phyloP scores from a whole-genome alignment of 2,797 vertebrate species.

The Sebastolobus altivelis region DNA sequence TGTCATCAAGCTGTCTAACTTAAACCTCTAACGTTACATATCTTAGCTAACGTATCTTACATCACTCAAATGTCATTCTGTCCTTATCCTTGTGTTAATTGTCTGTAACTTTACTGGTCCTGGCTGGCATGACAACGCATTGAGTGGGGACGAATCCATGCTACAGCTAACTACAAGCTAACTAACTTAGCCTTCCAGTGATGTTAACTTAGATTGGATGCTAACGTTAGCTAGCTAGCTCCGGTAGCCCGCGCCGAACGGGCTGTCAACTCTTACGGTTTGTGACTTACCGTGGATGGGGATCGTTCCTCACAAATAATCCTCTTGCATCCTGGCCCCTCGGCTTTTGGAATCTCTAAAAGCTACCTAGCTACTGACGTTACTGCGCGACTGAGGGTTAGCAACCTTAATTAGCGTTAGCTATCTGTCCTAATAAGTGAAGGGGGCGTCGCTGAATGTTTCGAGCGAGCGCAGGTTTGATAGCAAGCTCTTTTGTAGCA shows the following conservation, averaged over 20 bases:
- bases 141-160: background rate
- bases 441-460: background rate
- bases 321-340: slow-evolving; percentile 59
- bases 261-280: background rate
- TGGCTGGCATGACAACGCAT: background rate
- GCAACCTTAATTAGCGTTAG: background rate
- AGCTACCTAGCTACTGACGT: background rate
- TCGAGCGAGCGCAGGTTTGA: background rate
- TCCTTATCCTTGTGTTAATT: background rate
- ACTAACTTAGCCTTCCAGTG: background rate
- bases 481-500: background rate
- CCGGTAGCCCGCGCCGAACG: background rate
- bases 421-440: background rate
- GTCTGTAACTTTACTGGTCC: too few relatives aligned
- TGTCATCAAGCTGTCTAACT: background rate
- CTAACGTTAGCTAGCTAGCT: background rate
- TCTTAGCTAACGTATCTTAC: too few relatives aligned
- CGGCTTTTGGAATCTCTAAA: background rate
- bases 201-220: background rate
- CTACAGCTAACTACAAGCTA: background rate
- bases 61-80: background rate
- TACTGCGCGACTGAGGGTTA: background rate
- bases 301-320: slow-evolving; percentile 55
- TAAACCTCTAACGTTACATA: background rate
- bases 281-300: slow-evolving; percentile 61